phyloP scores from a whole-genome alignment of 1,140 invertebrate genomes.

The Heliconius congener region DNA sequence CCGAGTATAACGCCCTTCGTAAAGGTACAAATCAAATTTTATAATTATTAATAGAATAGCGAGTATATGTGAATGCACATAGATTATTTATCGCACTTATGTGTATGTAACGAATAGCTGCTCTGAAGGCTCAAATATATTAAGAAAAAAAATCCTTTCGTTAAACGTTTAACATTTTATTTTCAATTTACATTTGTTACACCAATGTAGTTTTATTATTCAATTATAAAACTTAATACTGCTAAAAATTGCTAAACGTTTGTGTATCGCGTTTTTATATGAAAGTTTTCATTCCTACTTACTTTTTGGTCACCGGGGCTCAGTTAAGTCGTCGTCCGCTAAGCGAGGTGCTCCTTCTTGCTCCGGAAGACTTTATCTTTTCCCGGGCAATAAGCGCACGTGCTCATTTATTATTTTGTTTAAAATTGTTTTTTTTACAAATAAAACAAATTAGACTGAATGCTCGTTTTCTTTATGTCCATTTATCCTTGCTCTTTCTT shows the following conservation, averaged over 20 bases:
- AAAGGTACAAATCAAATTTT: conserved; percentile 75
- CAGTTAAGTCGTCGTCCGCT: conserved; percentile 34
- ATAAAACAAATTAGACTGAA: conserved; percentile 79
- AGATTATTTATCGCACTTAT: conserved; percentile 66
- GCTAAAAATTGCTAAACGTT: neutral
- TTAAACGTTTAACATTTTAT: neutral
- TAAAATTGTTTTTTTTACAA: conserved; percentile 74
- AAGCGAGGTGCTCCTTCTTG: conserved; percentile 66
- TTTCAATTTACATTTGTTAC: neutral
- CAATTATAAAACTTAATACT: neutral
- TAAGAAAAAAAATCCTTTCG: conserved; percentile 7
- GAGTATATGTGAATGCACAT: conserved; percentile 70
- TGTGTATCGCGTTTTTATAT: neutral
- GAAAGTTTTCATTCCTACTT: neutral
- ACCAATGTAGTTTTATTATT: neutral
- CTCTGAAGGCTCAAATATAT: conserved; percentile 39
- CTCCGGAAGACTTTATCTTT: conserved; percentile 78
- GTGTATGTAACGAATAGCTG: conserved; percentile 31
- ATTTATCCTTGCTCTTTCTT: conserved; percentile 32
- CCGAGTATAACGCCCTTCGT: conserved; percentile 36
- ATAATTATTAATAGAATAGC: conserved; percentile 44
- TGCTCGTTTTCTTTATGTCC: conserved; percentile 37
- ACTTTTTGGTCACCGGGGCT: conserved; percentile 15
- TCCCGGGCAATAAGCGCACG: conserved; percentile 78
- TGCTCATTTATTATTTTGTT: conserved; percentile 73